These are phyloP conservation scores for Cotesia chilonis DNA, from an alignment of 1,140 invertebrate genomes.

Conservation along the genomic window DNA sequence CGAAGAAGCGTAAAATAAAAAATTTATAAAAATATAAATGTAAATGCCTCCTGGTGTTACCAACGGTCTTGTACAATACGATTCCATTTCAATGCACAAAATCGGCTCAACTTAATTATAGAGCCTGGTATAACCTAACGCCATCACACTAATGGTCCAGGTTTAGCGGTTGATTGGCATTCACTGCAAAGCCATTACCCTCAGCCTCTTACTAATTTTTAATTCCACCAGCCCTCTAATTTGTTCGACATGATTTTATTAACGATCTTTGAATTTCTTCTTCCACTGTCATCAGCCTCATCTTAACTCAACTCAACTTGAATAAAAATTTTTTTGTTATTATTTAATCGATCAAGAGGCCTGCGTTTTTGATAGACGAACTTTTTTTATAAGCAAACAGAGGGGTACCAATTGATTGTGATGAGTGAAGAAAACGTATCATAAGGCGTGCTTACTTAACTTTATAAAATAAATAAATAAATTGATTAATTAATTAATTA, in stretches of 20 bases:
- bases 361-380: background rate
- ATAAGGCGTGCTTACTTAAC: background rate
- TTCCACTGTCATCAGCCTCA: too few relatives aligned
- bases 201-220: slow-evolving; percentile 2
- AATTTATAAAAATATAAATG: background rate
- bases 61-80: slow-evolving; percentile 28
- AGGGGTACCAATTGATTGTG: slow-evolving; percentile 9
- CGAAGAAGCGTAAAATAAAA: slow-evolving; percentile 2
- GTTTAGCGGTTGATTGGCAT: slow-evolving; percentile 35
- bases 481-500: background rate
- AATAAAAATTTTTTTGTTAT: too few relatives aligned
- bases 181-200: slow-evolving; percentile 23
- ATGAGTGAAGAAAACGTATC: slow-evolving; percentile 25
- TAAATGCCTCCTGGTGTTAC: background rate
- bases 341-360: too few relatives aligned
- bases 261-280: too few relatives aligned
- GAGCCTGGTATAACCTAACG: slow-evolving; percentile 19
- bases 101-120: slow-evolving; percentile 36
- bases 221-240: background rate
- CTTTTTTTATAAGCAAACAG: background rate
- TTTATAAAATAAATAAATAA: background rate
- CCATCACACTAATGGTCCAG: slow-evolving; percentile 28
- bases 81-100: slow-evolving; percentile 34
- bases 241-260: background rate
- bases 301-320: too few relatives aligned